Evolutionary conservation across 1,140 invertebrate genomes (phyloP).

Genomic region (Pseudomyrmex pallidus): DNA sequence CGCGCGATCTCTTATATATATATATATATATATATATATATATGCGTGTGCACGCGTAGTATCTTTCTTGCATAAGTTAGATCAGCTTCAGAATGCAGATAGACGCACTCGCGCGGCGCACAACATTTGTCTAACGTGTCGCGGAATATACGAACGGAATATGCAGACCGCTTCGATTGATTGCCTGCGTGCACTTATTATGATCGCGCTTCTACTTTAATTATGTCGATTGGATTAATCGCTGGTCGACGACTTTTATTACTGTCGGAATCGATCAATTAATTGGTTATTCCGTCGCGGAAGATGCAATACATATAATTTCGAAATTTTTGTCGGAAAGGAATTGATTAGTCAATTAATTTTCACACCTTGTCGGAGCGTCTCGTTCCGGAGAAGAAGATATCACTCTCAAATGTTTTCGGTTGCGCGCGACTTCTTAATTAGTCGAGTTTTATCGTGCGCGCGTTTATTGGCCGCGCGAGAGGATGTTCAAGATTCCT

Average conservation of each 20-base stretch:
- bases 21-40: too few relatives aligned
- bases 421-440: constrained; percentile 19
- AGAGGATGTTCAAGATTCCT: constrained; percentile 37
- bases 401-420: constrained; percentile 36
- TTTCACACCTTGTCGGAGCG: background rate
- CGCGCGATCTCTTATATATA: background rate
- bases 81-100: constrained; percentile 52
- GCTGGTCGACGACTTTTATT: constrained; percentile 17
- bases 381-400: background rate
- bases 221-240: constrained; percentile 72
- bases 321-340: background rate
- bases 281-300: background rate
- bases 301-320: constrained; percentile 2
- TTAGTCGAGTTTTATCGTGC: constrained; percentile 37
- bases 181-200: constrained; percentile 61
- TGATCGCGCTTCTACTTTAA: constrained; percentile 68
- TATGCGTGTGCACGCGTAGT: too few relatives aligned
- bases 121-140: constrained; percentile 54
- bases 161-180: constrained; percentile 2
- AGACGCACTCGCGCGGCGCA: constrained; percentile 22
- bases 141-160: constrained; percentile 5
- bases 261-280: constrained; percentile 12
- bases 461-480: background rate
- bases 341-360: constrained; percentile 32
- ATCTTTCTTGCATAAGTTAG: background rate